Evolutionary conservation across 2,113 vertebrate species (phyloP), one percentile per base, ranked within the genome.

Genomic region (Syngnathoides biaculeatus): DNA sequence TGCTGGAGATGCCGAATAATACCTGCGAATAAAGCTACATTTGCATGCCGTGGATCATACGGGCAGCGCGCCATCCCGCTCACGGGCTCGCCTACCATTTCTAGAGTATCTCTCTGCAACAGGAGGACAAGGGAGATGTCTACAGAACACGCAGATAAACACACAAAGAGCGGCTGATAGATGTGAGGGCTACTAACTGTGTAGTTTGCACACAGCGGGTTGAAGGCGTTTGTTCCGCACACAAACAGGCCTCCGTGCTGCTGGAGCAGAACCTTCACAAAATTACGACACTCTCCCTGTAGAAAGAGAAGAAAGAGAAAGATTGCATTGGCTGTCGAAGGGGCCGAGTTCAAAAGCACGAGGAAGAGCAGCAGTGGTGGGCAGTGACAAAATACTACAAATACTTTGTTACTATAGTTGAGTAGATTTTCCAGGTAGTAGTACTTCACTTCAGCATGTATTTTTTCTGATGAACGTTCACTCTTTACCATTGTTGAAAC

Each of bases 171-270:
- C 20, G 26, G 22, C 10, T 57, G 64, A 78, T 65, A 60, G 63
- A 80, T 50, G 8, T 69, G 70, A 73, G 11, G 66, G 67, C 76
- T 78, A 93, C 97, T 96, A 84, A 99, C 96, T 9, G 94, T 98
- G 90, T 96, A 99, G 90, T 98, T 96, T 90, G 95, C 93, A 48
- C 96, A 99, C 80, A 97, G 74, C 0, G 97, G 96, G 86, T 98
- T 99, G 91, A 98, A 99, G 75, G 97, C 96, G 4, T 99, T 99
- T 78, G 96, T 98, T 70, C 97, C 97, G 0, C 96, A 98, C 52
- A 97, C 93, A 55, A 98, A 98, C 50, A 99, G 93, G 68, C 92
- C 93, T 62, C 92, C 90, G 1, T 93, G 93, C 19, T 93, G 87
- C 61, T 93, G 93, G 79, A 99, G 91, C 74, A 99, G 85, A 78